Evolutionary conservation across 2,888 invertebrate genomes (phyloP), one percentile per base, ranked within the genome.

Genomic region (Chymomyza caudatula): DNA sequence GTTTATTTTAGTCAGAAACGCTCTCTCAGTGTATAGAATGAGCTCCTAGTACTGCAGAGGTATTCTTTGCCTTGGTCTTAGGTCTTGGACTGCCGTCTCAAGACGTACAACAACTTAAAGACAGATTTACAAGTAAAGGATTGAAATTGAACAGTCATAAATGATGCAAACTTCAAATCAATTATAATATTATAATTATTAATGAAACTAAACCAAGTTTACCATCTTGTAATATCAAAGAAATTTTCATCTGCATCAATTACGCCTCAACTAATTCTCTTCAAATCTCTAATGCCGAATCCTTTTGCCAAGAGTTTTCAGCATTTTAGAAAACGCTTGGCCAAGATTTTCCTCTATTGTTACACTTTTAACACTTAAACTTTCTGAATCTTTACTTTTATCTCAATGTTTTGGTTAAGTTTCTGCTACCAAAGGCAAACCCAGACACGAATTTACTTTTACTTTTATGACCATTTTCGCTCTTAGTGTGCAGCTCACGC

Each of bases 391-490:
- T 37, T 37, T 11, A 37, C 29, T 37, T 37, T 37, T 37, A 37
- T 37, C 29, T 37, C 11, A 37, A 4, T 37, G 29, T 37, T 37
- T 37, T 37, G 29, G 29, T 11, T 11, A 37, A 37, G 29, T 37
- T 37, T 11, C 29, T 11, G 3, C 29, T 37, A 37, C 11, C 29
- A 37, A 37, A 11, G 29, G n/a, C 47, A 47, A 47, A 13, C 19
- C 17, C 17, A 47, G 47, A 5, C 13, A 19, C 68, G n/a, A n/a
- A n/a, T n/a, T n/a, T n/a, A 81, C 82, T 84, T 72, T 79, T 74
- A 78, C 85, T 79, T 79, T 79, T 76, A 65, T 74, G 76, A 69
- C 69, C 78, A 71, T 77, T 77, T 60, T 60, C 54, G 19, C 17
- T 55, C 47, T 47, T 15, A 47, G 15, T 47, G 37, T 6, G 17